A percentile compares a stretch with the other conserved stretches of the same genome.
Conservation (phyloP, 2,888 invertebrate species). For the Melanotus villosus region DNA sequence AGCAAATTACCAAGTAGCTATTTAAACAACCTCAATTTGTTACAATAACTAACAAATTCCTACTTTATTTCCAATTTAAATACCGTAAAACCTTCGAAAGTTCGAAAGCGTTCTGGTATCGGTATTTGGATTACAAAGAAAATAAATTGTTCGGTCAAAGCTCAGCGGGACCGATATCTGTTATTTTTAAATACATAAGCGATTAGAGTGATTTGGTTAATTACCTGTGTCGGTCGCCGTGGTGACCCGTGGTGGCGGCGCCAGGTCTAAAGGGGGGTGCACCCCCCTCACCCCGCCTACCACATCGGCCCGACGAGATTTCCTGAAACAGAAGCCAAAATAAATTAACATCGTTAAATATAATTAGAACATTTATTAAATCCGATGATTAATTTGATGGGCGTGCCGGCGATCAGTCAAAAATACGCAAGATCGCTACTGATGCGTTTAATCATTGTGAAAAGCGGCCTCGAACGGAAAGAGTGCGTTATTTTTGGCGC, state of each 20-base stretch:
- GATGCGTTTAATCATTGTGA: conserved; percentile 16
- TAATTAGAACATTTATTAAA: conserved; percentile 30
- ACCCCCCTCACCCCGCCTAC: conserved; percentile 68
- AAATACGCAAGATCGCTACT: conserved; percentile 15
- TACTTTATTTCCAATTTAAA: no score
- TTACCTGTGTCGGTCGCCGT: conserved; percentile 69
- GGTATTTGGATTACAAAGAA: no score
- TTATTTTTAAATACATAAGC: conserved; percentile 5
- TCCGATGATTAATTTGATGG: conserved; percentile 20
- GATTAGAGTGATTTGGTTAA: conserved; percentile 25
- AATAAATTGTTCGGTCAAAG: no score
- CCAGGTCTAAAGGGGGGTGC: conserved; percentile 68
- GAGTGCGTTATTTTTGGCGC: not conserved
- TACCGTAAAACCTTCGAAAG: no score
- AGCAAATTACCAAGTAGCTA: no score
- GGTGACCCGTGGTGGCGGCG: conserved; percentile 69
- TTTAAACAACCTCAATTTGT: no score
- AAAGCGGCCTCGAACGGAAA: not conserved
- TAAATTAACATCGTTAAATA: conserved; percentile 32
- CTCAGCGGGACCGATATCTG: no score
- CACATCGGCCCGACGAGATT: conserved; percentile 58
- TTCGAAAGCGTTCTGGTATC: no score
- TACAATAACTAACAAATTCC: no score
- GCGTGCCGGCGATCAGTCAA: conserved; percentile 22
- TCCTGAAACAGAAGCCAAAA: conserved; percentile 41